Base-by-base conservation (phyloP, 2,113 vertebrate species). In the Micromys minutus region DNA sequence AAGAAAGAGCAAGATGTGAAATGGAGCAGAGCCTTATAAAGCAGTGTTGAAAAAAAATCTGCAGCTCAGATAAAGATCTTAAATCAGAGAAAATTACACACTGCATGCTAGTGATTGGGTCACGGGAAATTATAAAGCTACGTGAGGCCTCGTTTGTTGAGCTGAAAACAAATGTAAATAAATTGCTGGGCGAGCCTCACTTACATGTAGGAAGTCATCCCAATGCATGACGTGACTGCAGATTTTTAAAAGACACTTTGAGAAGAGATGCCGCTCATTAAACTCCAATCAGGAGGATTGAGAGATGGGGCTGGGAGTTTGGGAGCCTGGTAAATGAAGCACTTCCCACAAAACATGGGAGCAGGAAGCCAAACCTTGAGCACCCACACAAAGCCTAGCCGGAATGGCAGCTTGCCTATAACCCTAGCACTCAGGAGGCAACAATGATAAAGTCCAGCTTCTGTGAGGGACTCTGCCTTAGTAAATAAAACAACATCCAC, bases 161-260 rank as follows among this genome's bases (percentile, higher is more conserved):
- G 98, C 98, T 98, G 98, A 98, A 99, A 99, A 99, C 98, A 99
- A 99, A 99, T 98, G 98, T 98, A 99, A 99, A 99, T 98, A 99
- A 98, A 99, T 99, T 98, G 98, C 98, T 98, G 98, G 94, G 97
- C 98, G 98, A 98, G 98, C 97, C 98, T 99, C 98, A 99, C 99
- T 99, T 99, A 98, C 98, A 98, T 98, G 98, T 98, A 98, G 98
- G 98, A 98, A 98, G 98, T 98, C 97, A 98, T 98, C 98, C 97
- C 87, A 50, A 97, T 94, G 96, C 98, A 98, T 98, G 98, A 98
- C 98, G 98, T 89, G 98, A 98, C 98, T 99, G 94, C 98, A 97
- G 87, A 98, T 98, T 96, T 97, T 97, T 97, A 95, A 91, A 97
- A 98, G 98, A 97, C 95, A 97, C 96, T 98, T 98, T 93, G 93